These are phyloP conservation scores for Arvicanthis niloticus DNA, from an alignment of 2,113 vertebrate genomes.

Conservation along the genomic window DNA sequence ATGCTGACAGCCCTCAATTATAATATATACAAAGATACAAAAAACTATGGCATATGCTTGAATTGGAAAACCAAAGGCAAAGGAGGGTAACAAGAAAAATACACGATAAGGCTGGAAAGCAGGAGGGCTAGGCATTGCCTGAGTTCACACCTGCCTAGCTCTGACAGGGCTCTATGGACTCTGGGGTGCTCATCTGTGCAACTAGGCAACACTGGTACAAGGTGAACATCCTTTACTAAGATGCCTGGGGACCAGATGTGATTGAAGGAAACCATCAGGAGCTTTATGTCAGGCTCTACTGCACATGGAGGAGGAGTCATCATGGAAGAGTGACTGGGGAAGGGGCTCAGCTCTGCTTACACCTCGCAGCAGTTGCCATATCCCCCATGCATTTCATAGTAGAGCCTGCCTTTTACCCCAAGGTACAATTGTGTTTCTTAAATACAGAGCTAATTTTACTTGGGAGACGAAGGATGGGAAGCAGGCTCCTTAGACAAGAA, in stretches of 20 bases:
- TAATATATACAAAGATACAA: background rate
- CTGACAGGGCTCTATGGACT: background rate
- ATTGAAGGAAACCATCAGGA: background rate
- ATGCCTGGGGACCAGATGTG: background rate
- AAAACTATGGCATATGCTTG: background rate
- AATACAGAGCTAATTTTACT: background rate
- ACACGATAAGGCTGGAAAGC: too few relatives aligned
- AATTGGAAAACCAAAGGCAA: background rate
- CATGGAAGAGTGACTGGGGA: background rate
- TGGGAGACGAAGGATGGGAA: background rate
- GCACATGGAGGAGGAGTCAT: background rate
- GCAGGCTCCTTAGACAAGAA: background rate
- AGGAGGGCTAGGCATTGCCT: background rate
- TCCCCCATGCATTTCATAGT: background rate
- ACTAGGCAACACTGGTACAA: accelerated
- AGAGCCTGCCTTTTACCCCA: background rate
- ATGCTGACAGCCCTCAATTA: background rate
- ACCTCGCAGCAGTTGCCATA: background rate
- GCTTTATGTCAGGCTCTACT: background rate
- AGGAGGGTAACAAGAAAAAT: background rate
- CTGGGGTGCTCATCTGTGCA: background rate
- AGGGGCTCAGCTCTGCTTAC: background rate
- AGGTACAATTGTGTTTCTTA: background rate
- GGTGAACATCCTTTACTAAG: too few relatives aligned
- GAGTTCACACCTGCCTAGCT: background rate